These are phyloP conservation scores for Euproctis similis DNA, from an alignment of 2,888 invertebrate species.

Conservation along the genomic window DNA sequence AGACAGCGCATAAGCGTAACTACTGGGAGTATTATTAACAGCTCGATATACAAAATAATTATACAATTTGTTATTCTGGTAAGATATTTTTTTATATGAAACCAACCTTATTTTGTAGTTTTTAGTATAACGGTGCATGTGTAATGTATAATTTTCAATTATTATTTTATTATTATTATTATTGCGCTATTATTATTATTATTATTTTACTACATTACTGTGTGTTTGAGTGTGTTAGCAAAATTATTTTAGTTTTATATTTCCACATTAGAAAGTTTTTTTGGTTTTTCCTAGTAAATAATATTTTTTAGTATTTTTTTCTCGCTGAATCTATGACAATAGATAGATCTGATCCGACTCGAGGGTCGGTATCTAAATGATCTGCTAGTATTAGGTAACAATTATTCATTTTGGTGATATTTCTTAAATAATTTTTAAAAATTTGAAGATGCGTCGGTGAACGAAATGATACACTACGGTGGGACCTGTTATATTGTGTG, in stretches of 20 bases:
- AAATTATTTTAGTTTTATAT: constrained; percentile 74
- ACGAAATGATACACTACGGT: constrained; percentile 28
- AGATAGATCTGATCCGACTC: constrained; percentile 75
- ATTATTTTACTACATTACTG: constrained; percentile 64
- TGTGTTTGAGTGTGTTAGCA: constrained; percentile 74
- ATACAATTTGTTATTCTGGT: constrained; percentile 72
- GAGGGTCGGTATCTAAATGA: constrained; percentile 46
- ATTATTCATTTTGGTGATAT: constrained; percentile 63
- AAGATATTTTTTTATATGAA: constrained; percentile 70
- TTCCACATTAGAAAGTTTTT: constrained; percentile 47
- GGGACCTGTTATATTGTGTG: constrained; percentile 66
- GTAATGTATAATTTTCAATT: constrained; percentile 40
- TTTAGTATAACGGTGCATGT: constrained; percentile 73
- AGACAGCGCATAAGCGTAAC: constrained; percentile 37
- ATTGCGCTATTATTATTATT: constrained; percentile 59
- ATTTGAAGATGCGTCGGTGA: constrained; percentile 64
- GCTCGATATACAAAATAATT: constrained; percentile 65
- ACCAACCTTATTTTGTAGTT: constrained; percentile 67
- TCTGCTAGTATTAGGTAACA: constrained; percentile 56
- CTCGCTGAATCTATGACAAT: constrained; percentile 75
- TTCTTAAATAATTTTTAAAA: constrained; percentile 39
- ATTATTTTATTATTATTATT: constrained; percentile 45
- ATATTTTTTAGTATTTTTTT: constrained; percentile 69
- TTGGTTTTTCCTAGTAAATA: constrained; percentile 66
- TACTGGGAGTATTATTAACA: constrained; percentile 64